Evolutionary conservation across 2,113 vertebrate species (phyloP), one percentile per base, ranked within the genome.

Genomic region (Dendrocopos noguchii): DNA sequence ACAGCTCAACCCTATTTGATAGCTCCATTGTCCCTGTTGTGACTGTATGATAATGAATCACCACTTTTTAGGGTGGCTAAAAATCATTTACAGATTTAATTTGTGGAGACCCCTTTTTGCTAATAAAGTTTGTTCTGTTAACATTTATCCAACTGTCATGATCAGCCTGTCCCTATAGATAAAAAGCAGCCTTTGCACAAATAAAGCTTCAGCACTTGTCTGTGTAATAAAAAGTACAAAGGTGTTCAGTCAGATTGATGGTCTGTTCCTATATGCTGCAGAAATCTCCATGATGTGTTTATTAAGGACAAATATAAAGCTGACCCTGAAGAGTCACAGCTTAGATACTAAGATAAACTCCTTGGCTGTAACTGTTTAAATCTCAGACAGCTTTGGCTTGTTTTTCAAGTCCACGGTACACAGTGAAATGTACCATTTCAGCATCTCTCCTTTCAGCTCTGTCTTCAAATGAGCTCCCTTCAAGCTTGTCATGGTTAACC

Each of bases 131-230:
- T 88, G 33, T 84, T 94, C 80, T 91, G 57, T 91, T 96, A 86
- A 80, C 76, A 36, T 72, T 78, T 93, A 80, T 65, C 76, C 84
- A 93, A 64, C 90, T 93, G 94, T 91, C 60, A 29, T 77, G 64
- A 46, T 85, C 92, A 88, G 90, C 90, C 84, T 81, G 61, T 84
- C 80, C 42, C 84, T 88, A 28, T 72, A 83, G 59, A 75, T 84
- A 47, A 93, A 93, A 91, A 94, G 94, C 93, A 94, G 85, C 84
- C 90, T 95, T 97, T 96, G 97, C 95, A 97, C 96, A 95, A 84
- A 72, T 86, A 86, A 91, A 92, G 81, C 93, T 91, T 96, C 93
- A 44, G 64, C 74, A 50, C 60, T 80, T 72, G 76, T 80, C 89
- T 91, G 85, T 90, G 34, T 81, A 84, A 88, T 91, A 91, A 78